These are phyloP conservation scores for Poicephalus meyeri DNA, from an alignment of 2,113 vertebrate genomes.

Conservation along the genomic window DNA sequence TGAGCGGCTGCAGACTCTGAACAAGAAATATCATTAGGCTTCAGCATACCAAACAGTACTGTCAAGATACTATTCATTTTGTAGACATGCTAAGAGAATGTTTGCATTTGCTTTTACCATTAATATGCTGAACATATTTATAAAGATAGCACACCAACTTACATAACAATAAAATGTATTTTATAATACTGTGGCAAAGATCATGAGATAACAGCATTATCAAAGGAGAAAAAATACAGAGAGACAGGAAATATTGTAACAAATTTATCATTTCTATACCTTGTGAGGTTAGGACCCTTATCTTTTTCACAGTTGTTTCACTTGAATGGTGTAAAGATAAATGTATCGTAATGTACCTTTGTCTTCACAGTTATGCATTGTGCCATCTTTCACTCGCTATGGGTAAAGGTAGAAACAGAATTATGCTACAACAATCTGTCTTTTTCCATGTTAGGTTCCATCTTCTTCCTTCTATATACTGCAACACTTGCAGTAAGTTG, in stretches of 20 bases:
- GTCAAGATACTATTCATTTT: constrained; percentile 15
- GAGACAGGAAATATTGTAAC: neutral
- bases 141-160: neutral
- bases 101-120: neutral
- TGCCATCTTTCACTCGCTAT: neutral
- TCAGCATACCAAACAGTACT: neutral
- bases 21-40: constrained; percentile 28
- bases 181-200: neutral
- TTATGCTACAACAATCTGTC: neutral
- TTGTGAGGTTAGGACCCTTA: constrained; percentile 24
- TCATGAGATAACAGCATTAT: constrained; percentile 5
- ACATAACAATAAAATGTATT: neutral
- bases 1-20: constrained; percentile 44
- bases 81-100: neutral
- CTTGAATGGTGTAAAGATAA: constrained; percentile 42
- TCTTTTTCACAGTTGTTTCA: constrained; percentile 42
- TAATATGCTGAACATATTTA: constrained; percentile 1
- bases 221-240: neutral
- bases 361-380: neutral
- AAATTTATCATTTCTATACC: constrained; percentile 57
- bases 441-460: neutral
- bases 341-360: constrained; percentile 4
- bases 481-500: neutral
- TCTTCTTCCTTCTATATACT: neutral
- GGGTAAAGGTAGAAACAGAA: neutral